phyloP scores from a whole-genome alignment of 2,888 invertebrate genomes.

The Campoletis raptor region DNA sequence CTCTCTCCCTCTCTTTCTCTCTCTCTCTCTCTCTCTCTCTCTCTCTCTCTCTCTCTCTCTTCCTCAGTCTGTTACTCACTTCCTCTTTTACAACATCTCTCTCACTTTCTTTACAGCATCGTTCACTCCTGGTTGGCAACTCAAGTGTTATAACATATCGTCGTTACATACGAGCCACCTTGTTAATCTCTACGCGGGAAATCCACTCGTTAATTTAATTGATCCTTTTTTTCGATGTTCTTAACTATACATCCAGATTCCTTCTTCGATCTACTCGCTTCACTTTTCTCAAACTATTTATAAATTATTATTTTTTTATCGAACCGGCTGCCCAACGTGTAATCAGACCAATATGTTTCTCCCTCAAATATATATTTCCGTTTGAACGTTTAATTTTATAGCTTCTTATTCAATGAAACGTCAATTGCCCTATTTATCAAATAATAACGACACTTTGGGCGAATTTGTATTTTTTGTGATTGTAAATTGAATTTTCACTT shows the following conservation, averaged over 20 bases:
- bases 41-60: neutral
- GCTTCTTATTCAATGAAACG: neutral
- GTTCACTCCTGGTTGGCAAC: slow-evolving; percentile 73
- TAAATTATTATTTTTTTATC: slow-evolving; percentile 53
- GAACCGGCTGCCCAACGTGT: slow-evolving; percentile 20
- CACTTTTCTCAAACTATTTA: slow-evolving; percentile 72
- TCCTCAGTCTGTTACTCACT: slow-evolving; percentile 46
- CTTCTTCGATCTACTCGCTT: slow-evolving; percentile 57
- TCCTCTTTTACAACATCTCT: neutral
- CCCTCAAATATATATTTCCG: neutral
- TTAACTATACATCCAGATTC: neutral
- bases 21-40: slow-evolving; percentile 31
- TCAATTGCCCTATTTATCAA: neutral
- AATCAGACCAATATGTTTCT: neutral
- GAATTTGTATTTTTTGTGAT: neutral
- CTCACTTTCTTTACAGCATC: neutral
- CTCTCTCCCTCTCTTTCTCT: slow-evolving; percentile 26
- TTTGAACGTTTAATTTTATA: neutral
- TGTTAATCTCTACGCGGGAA: slow-evolving; percentile 31
- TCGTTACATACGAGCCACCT: slow-evolving; percentile 60
- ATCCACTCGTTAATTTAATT: slow-evolving; percentile 38
- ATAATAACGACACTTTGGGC: neutral
- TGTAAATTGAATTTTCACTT: neutral
- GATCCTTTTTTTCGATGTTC: slow-evolving; percentile 15
- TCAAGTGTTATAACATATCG: slow-evolving; percentile 56